Evolutionary conservation across 2,888 invertebrate genomes (phyloP).

Genomic region (Lepeophtheirus nordmannii): DNA sequence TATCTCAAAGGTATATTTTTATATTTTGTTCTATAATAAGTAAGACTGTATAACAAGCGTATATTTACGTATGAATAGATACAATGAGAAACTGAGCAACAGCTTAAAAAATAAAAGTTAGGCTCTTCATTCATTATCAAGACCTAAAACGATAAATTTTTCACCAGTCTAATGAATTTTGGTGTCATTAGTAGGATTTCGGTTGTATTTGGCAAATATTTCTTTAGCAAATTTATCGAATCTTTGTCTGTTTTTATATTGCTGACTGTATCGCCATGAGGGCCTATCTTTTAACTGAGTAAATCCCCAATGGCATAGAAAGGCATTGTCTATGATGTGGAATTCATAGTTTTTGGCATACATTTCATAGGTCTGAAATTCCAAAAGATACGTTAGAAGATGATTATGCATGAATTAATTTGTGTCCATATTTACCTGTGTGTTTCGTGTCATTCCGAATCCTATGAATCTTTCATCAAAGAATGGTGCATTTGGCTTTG

Average conservation of each 20-base stretch:
- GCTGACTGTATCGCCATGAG: conserved; percentile 29
- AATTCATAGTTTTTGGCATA: conserved; percentile 29
- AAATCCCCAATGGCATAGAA: conserved; percentile 30
- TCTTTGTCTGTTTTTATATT: conserved; percentile 28
- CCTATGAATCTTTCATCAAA: conserved; percentile 31
- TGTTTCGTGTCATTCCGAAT: conserved; percentile 31
- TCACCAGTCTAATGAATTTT: no score
- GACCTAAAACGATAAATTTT: no score
- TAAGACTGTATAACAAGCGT: no score
- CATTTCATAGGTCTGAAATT: conserved; percentile 30
- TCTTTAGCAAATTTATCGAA: conserved; percentile 29
- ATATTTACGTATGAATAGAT: no score
- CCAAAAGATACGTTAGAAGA: conserved; percentile 9
- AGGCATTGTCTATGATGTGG: conserved; percentile 30
- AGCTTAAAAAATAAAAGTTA: no score
- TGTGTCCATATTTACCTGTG: conserved; percentile 28
- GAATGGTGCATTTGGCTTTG: conserved; percentile 28
- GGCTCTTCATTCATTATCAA: no score
- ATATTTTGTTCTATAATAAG: no score
- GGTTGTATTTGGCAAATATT: conserved; percentile 26
- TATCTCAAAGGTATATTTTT: no score
- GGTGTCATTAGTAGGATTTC: conserved; percentile 16
- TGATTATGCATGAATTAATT: not conserved
- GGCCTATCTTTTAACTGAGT: conserved; percentile 29
- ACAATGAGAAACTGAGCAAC: no score